Evolutionary conservation across 1,140 invertebrate species (phyloP), one percentile per base, ranked within the genome.

Genomic region (Spodoptera litura): DNA sequence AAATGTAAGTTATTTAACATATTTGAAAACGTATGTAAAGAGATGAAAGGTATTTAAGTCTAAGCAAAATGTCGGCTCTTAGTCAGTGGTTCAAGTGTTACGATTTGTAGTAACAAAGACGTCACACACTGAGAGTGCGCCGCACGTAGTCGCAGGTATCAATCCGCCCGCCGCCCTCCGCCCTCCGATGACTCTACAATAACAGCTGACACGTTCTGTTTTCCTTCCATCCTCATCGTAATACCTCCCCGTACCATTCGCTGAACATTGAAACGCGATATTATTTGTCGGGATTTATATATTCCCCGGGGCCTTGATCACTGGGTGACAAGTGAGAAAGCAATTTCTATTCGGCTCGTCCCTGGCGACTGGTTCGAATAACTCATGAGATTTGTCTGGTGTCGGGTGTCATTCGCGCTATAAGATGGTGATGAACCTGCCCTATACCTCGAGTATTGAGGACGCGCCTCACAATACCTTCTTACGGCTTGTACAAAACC

Each of bases 201-300:
- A 25, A 64, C 61, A 64, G 64, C 64, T 55, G 52, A 59, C 71
- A 44, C 71, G 44, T 56, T 58, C 55, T 58, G 71, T 73, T 73
- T 38, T 56, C n/a, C 68, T 62, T 62, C 61, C 61, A 62, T 62
- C 38, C 15, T 20, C 61, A 15, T 13, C 31, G 61, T 27, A 53
- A 55, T 56, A 56, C 68, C 53, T 71, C n/a, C 20, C 38, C 20
- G 51, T 61, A 15, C 20, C 20, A 61, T 61, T 61, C 53, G 35
- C n/a, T 4, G 35, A 15, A 49, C 71, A 59, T 25, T 58, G 71
- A 73, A 59, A 73, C 38, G 56, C 20, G 71, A 59, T 73, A 73
- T 73, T 73, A 73, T 73, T 73, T 61, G 68, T 52, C 71, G 56
- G 61, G 71, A 61, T 61, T 73, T 73, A 73, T 61, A 73, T 73